Evolutionary conservation across 37 sponge, comb jelly and placozoan species (phyloP), one percentile per base, ranked within the genome.

Genomic region (Ephydatia muelleri): DNA sequence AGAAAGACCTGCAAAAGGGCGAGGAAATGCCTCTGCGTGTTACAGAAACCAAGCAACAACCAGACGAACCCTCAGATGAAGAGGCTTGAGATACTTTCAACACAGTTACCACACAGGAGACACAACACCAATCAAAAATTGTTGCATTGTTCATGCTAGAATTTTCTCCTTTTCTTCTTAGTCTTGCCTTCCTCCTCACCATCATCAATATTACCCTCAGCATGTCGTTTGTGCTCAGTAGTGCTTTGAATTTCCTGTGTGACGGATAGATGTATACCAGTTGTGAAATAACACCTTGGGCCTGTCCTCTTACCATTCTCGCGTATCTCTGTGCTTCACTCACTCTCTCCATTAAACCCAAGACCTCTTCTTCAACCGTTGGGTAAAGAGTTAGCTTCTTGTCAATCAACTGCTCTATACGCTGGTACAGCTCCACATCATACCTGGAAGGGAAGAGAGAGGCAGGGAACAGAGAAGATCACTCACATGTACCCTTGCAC

Each of bases 391-490:
- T 91, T 13, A 99, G 87, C 86, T 92, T 87, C 85, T 99, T 97
- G 2, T 93, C 99, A 74, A 99, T 99, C 85, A 99, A 75, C 35
- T 83, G 80, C 76, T 99, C 99, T 32, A 99, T 99, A 14, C 99
- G 43, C 86, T 99, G 97, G 68, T 85, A 99, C 73, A 99, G 65
- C 70, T 99, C 99, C 16, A 99, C 99, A 91, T 95, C 99, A 84
- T 98, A 98, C 84, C 96, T 95, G 40, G 38, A 43, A 43, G 47
- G 8, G 6, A 57, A 57, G n/a, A n/a, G n/a, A 76, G 13, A 32
- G 28, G 49, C 43, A 69, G 12, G 33, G 64, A 5, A 49, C 75
- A 74, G n/a, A n/a, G n/a, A 78, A 6, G 8, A 6, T n/a, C 80
- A 78, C 80, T 75, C 74, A 82, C 72, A 82, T 8, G 30, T 72